These are phyloP conservation scores for Xiphias gladius DNA, from an alignment of 2,113 vertebrate species.

Conservation along the genomic window DNA sequence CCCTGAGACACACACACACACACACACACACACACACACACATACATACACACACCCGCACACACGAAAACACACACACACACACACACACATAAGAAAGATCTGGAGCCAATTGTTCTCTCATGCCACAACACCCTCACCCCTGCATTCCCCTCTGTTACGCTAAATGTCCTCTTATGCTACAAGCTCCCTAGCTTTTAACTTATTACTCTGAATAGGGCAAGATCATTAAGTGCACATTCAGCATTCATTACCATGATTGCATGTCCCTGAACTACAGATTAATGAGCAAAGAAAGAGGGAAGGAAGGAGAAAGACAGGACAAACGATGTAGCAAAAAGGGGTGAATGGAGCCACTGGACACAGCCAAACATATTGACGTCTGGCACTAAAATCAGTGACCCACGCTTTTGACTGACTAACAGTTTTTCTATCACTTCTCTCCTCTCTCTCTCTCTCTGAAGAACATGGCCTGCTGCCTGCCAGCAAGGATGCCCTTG, in stretches of 20 bases:
- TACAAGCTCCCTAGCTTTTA: conserved; percentile 51
- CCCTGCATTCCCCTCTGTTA: conserved; percentile 26
- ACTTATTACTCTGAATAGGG: conserved; percentile 27
- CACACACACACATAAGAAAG: conserved; percentile 14
- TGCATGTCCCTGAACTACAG: conserved; percentile 20
- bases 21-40: conserved; percentile 1
- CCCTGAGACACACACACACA: conserved; percentile 10
- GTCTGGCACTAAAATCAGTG: conserved; percentile 38
- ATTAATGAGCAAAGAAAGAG: conserved; percentile 8
- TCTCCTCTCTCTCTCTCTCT: conserved; percentile 24
- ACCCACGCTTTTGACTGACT: conserved; percentile 50
- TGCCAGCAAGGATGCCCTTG: conserved; percentile 29
- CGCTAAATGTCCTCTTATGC: conserved; percentile 59
- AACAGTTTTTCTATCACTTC: conserved; percentile 26
- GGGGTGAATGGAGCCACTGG: neutral
- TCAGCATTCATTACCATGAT: conserved; percentile 48
- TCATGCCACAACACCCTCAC: conserved; percentile 48
- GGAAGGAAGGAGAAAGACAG: neutral
- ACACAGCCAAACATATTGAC: conserved; percentile 24
- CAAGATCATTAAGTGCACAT: conserved; percentile 50
- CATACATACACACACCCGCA: conserved; percentile 13
- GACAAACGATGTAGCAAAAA: neutral
- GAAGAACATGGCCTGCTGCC: conserved; percentile 19
- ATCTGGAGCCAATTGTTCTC: conserved; percentile 60
- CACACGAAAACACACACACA: neutral